These are phyloP conservation scores for Cuculus canorus DNA, from an alignment of 2,797 vertebrate genomes.

Conservation along the genomic window DNA sequence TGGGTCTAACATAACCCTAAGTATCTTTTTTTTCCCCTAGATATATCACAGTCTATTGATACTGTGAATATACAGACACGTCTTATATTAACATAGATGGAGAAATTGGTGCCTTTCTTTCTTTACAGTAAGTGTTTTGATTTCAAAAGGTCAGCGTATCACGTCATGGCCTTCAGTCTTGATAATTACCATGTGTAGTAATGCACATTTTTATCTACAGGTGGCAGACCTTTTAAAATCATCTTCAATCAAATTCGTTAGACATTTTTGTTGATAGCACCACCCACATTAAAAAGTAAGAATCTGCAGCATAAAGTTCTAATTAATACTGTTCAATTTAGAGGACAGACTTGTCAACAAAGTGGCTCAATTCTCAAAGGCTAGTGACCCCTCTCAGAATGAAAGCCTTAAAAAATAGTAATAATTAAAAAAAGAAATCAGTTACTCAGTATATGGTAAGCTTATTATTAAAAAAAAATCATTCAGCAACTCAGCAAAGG, in stretches of 20 bases:
- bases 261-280: conserved; percentile 54
- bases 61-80: background rate
- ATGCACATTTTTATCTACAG: conserved; percentile 75
- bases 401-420: conserved; percentile 64
- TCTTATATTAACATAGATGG: background rate
- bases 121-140: conserved; percentile 55
- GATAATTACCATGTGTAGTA: conserved; percentile 67
- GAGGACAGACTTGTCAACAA: conserved; percentile 71
- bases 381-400: conserved; percentile 62
- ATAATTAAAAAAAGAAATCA: background rate
- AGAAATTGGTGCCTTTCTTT: background rate
- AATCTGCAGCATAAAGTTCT: conserved; percentile 48
- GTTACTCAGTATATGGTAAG: conserved; percentile 39
- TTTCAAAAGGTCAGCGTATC: conserved; percentile 69
- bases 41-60: background rate
- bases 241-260: conserved; percentile 70
- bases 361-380: conserved; percentile 69
- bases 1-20: background rate
- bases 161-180: conserved; percentile 39
- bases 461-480: conserved; percentile 66
- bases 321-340: conserved; percentile 70
- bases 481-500: conserved; percentile 45
- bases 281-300: conserved; percentile 64
- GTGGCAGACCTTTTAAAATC: conserved; percentile 74
- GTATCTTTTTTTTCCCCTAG: background rate